Evolutionary conservation across 2,113 vertebrate species (phyloP), one percentile per base, ranked within the genome.

Genomic region (Seriola rivoliana): DNA sequence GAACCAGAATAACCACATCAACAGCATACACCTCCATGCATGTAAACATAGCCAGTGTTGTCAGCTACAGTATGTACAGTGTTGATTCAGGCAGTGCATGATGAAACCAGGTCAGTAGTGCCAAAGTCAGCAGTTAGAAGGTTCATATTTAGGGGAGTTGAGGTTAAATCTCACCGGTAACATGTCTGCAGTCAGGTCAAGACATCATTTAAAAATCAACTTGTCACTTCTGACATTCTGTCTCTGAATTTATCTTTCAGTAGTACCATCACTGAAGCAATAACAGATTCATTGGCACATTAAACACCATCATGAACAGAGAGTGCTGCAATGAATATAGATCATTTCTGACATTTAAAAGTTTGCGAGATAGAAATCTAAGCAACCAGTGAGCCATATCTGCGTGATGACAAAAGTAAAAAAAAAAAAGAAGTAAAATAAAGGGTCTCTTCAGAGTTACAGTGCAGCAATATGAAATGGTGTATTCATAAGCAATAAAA

Each of bases 241-340:
- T 80, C 67, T 83, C 34, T 67, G 60, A 57, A 79, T 78, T 73
- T 59, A 55, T 80, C 59, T 69, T 72, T 78, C 75, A 87, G 65
- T 78, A 80, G 91, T 86, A 83, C 89, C 93, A 77, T 92, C 90
- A 83, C 89, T 89, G 85, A 82, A 85, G 88, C 78, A 89, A 81
- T 68, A 85, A 86, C 86, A 92, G 89, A 90, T 90, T 93, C 92
- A 93, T 91, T 93, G 91, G 93, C 92, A 93, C 92, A 77, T 92
- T 79, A 85, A 90, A 89, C 89, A 84, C 82, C 75, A 62, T 85
- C 58, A 87, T 80, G 80, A 85, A 85, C 71, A 89, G 70, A 91
- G 85, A 82, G 73, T 34, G 82, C 83, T 66, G 69, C 62, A 32
- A 78, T 85, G 78, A 85, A 87, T 65, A 82, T 58, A 81, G 75